Conservation (phyloP, 1,140 invertebrate genomes). For the Dinothrombium tinctorium region DNA sequence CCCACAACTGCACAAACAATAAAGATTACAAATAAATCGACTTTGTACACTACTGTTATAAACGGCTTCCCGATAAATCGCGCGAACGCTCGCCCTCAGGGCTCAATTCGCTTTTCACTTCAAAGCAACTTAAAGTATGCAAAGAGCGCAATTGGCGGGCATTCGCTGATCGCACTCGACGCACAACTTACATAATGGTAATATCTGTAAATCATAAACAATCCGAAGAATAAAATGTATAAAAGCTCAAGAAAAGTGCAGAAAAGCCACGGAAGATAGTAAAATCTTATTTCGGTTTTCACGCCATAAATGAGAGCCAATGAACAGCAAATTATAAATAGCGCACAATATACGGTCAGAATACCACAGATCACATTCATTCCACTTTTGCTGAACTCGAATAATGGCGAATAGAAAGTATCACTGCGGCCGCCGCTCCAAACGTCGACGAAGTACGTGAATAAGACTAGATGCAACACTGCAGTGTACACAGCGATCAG, state of each 20-base stretch:
- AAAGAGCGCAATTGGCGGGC: no score
- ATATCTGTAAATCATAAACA: slow-evolving; percentile 9
- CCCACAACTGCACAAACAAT: slow-evolving; percentile 12
- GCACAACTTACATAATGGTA: slow-evolving; percentile 12
- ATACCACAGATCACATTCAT: slow-evolving; percentile 3
- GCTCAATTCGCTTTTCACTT: no score
- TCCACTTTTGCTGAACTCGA: slow-evolving; percentile 8
- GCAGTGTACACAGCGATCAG: slow-evolving; percentile 10
- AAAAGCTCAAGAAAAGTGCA: slow-evolving; percentile 7
- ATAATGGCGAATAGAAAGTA: slow-evolving; percentile 10
- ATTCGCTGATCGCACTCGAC: no score
- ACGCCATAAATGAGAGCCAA: slow-evolving; percentile 9
- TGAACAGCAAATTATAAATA: slow-evolving; percentile 7
- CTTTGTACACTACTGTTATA: no score
- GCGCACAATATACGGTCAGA: slow-evolving; percentile 7
- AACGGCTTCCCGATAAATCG: no score
- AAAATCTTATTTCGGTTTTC: slow-evolving; percentile 11
- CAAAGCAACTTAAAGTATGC: no score
- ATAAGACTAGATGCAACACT: slow-evolving; percentile 5
- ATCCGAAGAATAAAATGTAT: slow-evolving; percentile 1
- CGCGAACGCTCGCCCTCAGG: no score
- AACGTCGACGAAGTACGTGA: slow-evolving; percentile 8
- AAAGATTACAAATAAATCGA: no score
- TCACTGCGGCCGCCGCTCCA: slow-evolving; percentile 8
- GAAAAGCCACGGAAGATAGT: slow-evolving; percentile 10